phyloP scores from a whole-genome alignment of 2,888 invertebrate genomes.

The Euclidia mi region DNA sequence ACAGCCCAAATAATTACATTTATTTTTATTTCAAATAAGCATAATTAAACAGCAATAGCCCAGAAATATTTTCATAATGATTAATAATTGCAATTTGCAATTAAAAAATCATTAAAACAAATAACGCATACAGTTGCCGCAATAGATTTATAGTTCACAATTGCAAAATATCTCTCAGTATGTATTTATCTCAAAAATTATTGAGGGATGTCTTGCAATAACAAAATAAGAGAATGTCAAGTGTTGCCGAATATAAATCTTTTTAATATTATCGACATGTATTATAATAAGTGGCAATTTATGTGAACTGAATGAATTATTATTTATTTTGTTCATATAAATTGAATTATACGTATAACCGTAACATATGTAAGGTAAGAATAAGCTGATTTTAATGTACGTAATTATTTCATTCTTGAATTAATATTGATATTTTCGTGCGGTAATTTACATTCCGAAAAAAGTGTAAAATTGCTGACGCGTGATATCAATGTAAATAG shows the following conservation, averaged over 20 bases:
- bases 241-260: constrained; percentile 89
- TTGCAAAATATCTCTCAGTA: constrained; percentile 62
- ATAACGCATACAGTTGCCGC: constrained; percentile 80
- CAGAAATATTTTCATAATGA: constrained; percentile 79
- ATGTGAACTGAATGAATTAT: constrained; percentile 62
- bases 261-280: constrained; percentile 88
- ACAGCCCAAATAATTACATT: constrained; percentile 80
- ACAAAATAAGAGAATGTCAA: constrained; percentile 83
- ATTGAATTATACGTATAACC: constrained; percentile 80
- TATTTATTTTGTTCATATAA: constrained; percentile 64
- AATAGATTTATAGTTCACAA: constrained; percentile 83
- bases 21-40: constrained; percentile 67
- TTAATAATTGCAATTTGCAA: constrained; percentile 66
- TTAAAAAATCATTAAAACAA: constrained; percentile 61
- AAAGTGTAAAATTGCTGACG: constrained; percentile 47
- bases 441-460: constrained; percentile 35
- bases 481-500: constrained; percentile 76
- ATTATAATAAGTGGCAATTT: constrained; percentile 81
- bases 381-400: constrained; percentile 89
- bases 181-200: constrained; percentile 33
- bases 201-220: constrained; percentile 64
- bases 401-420: constrained; percentile 88
- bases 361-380: constrained; percentile 86
- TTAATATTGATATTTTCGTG: constrained; percentile 77
- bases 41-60: constrained; percentile 83